These are phyloP conservation scores for Brachionus calyciflorus DNA, from an alignment of 1,140 invertebrate species.

Conservation along the genomic window DNA sequence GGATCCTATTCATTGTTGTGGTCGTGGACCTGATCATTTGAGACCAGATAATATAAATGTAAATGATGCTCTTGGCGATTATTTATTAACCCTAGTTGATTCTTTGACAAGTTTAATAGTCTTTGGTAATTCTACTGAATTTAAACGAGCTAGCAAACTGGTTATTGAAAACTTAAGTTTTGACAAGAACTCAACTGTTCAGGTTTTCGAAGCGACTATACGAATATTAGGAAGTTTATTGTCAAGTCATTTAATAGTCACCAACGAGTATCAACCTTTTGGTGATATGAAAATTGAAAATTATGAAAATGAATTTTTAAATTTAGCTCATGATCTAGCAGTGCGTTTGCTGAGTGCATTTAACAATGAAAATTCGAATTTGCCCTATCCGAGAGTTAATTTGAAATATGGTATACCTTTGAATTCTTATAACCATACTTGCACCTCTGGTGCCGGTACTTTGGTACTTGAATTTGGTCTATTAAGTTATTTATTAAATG, in stretches of 20 bases:
- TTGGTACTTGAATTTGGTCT: slow-evolving; percentile 71
- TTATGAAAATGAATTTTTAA: slow-evolving; percentile 67
- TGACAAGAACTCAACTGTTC: slow-evolving; percentile 68
- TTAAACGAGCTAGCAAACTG: slow-evolving; percentile 66
- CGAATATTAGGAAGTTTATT: slow-evolving; percentile 68
- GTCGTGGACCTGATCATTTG: slow-evolving; percentile 66
- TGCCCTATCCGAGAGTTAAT: slow-evolving; percentile 67
- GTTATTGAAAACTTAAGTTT: slow-evolving; percentile 68
- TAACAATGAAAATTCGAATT: slow-evolving; percentile 62
- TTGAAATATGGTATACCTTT: slow-evolving; percentile 63
- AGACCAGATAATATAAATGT: slow-evolving; percentile 68
- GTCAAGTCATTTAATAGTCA: slow-evolving; percentile 70
- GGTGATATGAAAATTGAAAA: slow-evolving; percentile 62
- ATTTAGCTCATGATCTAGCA: slow-evolving; percentile 67
- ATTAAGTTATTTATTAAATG: slow-evolving; percentile 65
- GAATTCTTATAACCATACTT: slow-evolving; percentile 66
- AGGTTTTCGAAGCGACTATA: slow-evolving; percentile 72
- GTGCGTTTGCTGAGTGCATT: slow-evolving; percentile 67
- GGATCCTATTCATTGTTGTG: slow-evolving; percentile 65
- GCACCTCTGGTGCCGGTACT: slow-evolving; percentile 68
- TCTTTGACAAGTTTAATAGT: slow-evolving; percentile 64
- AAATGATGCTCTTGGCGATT: slow-evolving; percentile 71
- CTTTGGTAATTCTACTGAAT: slow-evolving; percentile 65
- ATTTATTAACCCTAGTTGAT: slow-evolving; percentile 65
- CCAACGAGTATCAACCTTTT: slow-evolving; percentile 65